phyloP scores from a whole-genome alignment of 2,797 vertebrate genomes.

The Pipistrellus pipistrellus region DNA sequence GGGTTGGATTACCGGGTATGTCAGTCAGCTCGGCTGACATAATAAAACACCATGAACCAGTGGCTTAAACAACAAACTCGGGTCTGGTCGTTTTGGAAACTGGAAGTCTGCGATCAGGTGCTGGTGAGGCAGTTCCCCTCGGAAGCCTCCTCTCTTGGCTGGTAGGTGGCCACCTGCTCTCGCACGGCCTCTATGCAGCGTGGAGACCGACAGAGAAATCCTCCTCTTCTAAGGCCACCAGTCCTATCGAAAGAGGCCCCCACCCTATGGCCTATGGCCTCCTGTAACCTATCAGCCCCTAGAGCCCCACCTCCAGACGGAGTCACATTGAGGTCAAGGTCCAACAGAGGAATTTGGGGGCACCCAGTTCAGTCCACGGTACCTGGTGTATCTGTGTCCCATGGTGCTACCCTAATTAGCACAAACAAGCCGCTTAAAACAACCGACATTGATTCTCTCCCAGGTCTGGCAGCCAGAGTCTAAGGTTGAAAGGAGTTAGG shows the following conservation, averaged over 20 bases:
- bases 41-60: background rate
- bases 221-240: background rate
- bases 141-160: background rate
- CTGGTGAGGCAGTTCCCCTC: background rate
- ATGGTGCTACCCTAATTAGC: background rate
- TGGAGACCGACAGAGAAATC: too few species aligned
- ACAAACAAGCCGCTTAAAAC: background rate
- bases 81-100: background rate
- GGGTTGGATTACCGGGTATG: background rate
- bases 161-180: background rate
- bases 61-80: background rate
- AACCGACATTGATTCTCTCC: background rate
- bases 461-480: background rate
- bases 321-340: background rate
- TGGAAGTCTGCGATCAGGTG: background rate
- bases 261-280: background rate
- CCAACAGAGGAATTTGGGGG: background rate
- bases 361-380: background rate
- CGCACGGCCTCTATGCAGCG: background rate
- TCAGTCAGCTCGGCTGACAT: background rate
- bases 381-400: background rate
- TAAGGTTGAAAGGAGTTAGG: background rate
- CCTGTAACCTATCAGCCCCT: background rate
- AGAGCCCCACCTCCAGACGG: background rate
- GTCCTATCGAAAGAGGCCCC: too few species aligned